Percentiles rank a stretch among this genome's conserved stretches.
These are phyloP conservation scores for Sitobion miscanthi DNA, from an alignment of 1,140 invertebrate genomes.

Conservation along the genomic window DNA sequence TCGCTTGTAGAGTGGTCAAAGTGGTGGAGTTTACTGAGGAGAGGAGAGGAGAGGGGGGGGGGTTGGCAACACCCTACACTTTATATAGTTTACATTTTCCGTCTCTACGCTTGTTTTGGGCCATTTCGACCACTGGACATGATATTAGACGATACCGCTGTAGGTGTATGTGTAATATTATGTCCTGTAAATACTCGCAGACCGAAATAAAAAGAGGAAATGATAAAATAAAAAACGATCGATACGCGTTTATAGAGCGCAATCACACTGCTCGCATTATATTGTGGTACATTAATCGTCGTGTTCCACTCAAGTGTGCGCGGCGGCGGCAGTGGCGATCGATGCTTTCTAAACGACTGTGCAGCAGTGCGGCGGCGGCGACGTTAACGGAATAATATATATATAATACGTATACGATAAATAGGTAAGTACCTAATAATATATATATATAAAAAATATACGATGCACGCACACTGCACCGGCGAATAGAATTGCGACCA, in stretches of 20 bases:
- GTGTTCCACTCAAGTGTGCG: background rate
- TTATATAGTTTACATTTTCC: no score
- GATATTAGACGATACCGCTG: background rate
- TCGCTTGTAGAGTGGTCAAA: no score
- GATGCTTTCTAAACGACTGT: conserved; percentile 41
- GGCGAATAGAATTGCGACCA: conserved; percentile 39
- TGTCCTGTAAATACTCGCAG: background rate
- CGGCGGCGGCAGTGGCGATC: conserved; percentile 10
- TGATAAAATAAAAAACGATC: background rate
- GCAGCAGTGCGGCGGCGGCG: background rate
- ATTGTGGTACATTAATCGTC: conserved; percentile 38
- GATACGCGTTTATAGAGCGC: background rate
- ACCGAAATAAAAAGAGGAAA: background rate
- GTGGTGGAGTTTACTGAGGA: no score
- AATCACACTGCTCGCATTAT: background rate
- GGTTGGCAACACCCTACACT: no score
- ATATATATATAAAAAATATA: background rate
- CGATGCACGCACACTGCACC: background rate
- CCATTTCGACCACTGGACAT: no score
- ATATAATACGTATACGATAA: background rate
- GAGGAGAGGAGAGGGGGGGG: no score
- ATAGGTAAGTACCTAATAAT: background rate
- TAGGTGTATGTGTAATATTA: no score
- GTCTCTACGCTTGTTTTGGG: no score
- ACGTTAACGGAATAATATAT: conserved; percentile 38